Conservation (phyloP, 2,888 invertebrate genomes). For the Oasisia sp. region DNA sequence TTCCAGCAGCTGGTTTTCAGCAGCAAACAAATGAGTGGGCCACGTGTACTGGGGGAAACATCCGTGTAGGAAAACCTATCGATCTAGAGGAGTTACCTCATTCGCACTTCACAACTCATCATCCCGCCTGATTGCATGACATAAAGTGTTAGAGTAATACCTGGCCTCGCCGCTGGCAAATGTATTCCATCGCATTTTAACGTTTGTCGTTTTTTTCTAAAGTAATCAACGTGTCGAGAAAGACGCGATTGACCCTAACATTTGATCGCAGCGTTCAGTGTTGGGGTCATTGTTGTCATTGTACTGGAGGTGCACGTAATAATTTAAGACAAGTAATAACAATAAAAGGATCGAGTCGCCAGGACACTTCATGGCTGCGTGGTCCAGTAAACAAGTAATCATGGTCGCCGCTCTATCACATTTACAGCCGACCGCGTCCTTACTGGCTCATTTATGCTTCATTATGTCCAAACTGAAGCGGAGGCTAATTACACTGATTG, state of each 20-base stretch:
- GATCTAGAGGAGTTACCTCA: neutral
- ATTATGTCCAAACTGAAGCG: neutral
- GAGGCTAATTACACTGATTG: neutral
- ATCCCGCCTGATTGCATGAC: neutral
- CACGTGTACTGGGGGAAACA: neutral
- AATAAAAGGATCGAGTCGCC: neutral
- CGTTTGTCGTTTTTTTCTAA: neutral
- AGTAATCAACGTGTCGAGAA: neutral
- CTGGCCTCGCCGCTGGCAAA: neutral
- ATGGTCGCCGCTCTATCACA: neutral
- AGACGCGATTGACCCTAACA: neutral
- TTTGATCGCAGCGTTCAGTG: neutral
- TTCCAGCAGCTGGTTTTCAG: neutral
- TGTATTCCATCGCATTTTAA: neutral
- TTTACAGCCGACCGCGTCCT: neutral
- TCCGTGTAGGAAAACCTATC: neutral
- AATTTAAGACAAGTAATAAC: neutral
- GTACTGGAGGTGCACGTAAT: neutral
- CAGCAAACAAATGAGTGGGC: neutral
- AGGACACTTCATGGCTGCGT: neutral
- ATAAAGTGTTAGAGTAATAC: neutral
- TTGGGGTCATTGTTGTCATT: neutral
- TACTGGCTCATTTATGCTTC: neutral
- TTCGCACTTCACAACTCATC: neutral
- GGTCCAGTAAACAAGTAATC: slow-evolving; percentile 4